Evolutionary conservation across 2,113 vertebrate species (phyloP).

Genomic region (Apaloderma vittatum): DNA sequence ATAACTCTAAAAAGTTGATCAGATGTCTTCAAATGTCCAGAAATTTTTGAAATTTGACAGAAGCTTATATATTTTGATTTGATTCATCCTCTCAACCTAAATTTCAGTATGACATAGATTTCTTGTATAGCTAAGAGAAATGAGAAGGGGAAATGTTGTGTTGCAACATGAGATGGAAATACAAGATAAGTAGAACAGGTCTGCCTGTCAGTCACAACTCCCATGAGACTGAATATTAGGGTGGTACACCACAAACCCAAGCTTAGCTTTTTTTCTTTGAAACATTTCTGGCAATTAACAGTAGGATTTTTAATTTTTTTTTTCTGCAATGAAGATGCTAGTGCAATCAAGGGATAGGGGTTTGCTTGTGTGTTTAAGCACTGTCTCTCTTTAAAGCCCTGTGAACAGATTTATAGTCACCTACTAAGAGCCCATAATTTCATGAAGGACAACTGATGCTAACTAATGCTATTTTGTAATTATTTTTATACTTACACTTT

Average conservation of each 20-base stretch:
- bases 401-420: neutral
- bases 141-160: neutral
- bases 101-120: neutral
- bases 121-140: neutral
- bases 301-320: neutral
- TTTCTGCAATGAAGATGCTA: neutral
- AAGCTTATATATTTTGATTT: neutral
- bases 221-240: neutral
- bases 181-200: neutral
- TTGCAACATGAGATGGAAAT: neutral
- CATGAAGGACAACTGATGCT: neutral
- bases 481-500: neutral
- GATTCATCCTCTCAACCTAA: neutral
- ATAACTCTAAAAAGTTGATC: neutral
- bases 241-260: neutral
- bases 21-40: neutral
- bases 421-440: accelerated
- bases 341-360: neutral
- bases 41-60: neutral
- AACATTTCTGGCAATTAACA: neutral
- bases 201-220: neutral
- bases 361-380: neutral
- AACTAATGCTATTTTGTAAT: neutral
- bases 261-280: neutral
- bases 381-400: neutral